phyloP scores from a whole-genome alignment of 2,888 invertebrate genomes.

The Drosophila emarginata region DNA sequence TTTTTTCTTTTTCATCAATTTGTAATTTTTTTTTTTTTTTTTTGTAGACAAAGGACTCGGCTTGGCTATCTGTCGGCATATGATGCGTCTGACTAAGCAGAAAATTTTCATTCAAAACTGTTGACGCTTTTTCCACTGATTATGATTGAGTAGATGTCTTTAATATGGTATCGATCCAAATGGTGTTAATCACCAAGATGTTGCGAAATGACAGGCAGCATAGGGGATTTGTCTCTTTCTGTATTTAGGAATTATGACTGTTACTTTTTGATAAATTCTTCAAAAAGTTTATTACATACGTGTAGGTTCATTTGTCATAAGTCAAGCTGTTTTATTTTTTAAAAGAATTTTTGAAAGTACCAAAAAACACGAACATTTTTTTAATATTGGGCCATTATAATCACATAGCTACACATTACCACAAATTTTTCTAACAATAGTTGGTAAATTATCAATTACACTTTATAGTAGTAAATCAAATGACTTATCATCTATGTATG shows the following conservation, averaged over 20 bases:
- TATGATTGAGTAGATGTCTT: conserved; percentile 78
- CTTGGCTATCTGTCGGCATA: conserved; percentile 28
- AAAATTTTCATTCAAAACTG: neutral
- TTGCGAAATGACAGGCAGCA: neutral
- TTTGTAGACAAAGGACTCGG: conserved; percentile 18
- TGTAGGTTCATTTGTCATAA: too few species aligned
- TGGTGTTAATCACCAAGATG: neutral
- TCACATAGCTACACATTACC: too few species aligned
- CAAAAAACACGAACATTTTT: too few species aligned
- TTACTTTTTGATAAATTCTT: conserved; percentile 49
- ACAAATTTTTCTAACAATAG: too few species aligned
- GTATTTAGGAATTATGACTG: neutral
- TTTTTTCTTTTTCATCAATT: conserved; percentile 57
- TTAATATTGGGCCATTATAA: too few species aligned
- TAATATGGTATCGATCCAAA: conserved; percentile 56
- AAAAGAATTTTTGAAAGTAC: too few species aligned
- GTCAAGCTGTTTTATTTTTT: too few species aligned
- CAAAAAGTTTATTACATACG: neutral
- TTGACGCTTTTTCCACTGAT: conserved; percentile 31
- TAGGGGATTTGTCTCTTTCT: neutral
- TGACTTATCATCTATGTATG: too few species aligned
- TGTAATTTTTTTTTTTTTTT: conserved; percentile 54
- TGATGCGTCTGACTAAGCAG: conserved; percentile 40
- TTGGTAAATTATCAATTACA: too few species aligned
- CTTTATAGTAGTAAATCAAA: too few species aligned